These are phyloP conservation scores for Puntigrus tetrazona DNA, from an alignment of 2,113 vertebrate species.

Conservation along the genomic window DNA sequence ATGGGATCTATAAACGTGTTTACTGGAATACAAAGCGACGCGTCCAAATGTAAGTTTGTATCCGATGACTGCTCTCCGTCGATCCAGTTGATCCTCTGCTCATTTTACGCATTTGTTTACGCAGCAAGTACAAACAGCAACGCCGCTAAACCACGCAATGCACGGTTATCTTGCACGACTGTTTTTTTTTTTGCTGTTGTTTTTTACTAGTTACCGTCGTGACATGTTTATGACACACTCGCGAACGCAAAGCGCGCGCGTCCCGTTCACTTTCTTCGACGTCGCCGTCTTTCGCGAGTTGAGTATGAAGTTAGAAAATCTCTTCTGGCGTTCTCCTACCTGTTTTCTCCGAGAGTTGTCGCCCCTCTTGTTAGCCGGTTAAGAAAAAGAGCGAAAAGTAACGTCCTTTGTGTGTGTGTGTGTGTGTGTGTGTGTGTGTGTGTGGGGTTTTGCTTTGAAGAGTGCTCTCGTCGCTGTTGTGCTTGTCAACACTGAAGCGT, in stretches of 20 bases:
- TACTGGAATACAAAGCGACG: constrained; percentile 85
- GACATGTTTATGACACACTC: background rate
- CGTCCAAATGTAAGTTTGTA: constrained; percentile 89
- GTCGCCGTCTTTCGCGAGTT: background rate
- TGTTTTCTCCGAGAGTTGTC: constrained; percentile 38
- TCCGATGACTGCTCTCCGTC: constrained; percentile 57
- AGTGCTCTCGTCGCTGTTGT: background rate
- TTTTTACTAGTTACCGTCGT: background rate
- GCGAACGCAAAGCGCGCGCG: constrained; percentile 58
- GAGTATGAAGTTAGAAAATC: constrained; percentile 17
- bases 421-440: background rate
- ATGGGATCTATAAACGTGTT: constrained; percentile 87
- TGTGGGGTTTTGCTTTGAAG: background rate
- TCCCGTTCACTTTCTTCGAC: constrained; percentile 42
- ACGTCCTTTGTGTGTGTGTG: background rate
- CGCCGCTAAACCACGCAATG: background rate
- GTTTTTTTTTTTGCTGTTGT: background rate
- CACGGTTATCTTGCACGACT: background rate
- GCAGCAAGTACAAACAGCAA: no score
- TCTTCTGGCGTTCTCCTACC: constrained; percentile 31
- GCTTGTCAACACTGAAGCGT: background rate
- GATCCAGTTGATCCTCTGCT: background rate
- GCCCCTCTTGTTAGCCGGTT: background rate
- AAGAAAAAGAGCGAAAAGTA: background rate
- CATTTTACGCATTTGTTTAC: background rate